A percentile compares a stretch with the other conserved stretches of the same genome.
Evolutionary conservation across 92 coral and sea anemone species (phyloP).

Genomic region (Porites divaricata): DNA sequence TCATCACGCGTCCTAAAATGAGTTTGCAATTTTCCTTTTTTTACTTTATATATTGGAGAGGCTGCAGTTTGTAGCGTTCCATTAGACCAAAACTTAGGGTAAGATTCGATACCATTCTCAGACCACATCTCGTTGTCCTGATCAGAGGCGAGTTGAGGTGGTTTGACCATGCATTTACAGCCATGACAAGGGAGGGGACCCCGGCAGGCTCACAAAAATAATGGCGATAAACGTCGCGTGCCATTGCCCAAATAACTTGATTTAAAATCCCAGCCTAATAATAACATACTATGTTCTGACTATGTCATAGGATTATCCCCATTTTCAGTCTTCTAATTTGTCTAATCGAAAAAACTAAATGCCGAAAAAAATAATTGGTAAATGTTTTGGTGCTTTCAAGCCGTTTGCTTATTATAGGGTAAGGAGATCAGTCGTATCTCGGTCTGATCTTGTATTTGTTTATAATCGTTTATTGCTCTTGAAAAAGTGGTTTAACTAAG

Average conservation of each 20-base stretch:
- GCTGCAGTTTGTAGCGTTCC: no score
- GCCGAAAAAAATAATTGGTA: constrained; percentile 9
- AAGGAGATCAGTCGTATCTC: constrained; percentile 28
- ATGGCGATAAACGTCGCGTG: constrained; percentile 12
- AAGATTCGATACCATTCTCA: no score
- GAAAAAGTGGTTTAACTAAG: constrained; percentile 35
- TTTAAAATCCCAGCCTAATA: background rate
- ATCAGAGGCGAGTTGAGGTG: no score
- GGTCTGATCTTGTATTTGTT: constrained; percentile 48
- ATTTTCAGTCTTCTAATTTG: constrained; percentile 10
- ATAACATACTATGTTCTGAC: background rate
- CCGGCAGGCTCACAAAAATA: no score
- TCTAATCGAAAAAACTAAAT: constrained; percentile 9
- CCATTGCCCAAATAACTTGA: constrained; percentile 6
- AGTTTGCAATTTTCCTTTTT: background rate
- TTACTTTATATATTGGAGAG: background rate
- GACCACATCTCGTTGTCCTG: no score
- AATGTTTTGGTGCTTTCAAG: constrained; percentile 4
- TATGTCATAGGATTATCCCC: background rate
- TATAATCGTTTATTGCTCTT: constrained; percentile 48
- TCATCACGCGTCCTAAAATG: constrained; percentile 29
- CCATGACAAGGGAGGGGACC: no score
- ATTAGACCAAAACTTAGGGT: no score
- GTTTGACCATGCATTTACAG: no score
- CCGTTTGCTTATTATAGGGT: constrained; percentile 15